Evolutionary conservation across 1,140 invertebrate species (phyloP).

Genomic region (Anthonomus grandis): DNA sequence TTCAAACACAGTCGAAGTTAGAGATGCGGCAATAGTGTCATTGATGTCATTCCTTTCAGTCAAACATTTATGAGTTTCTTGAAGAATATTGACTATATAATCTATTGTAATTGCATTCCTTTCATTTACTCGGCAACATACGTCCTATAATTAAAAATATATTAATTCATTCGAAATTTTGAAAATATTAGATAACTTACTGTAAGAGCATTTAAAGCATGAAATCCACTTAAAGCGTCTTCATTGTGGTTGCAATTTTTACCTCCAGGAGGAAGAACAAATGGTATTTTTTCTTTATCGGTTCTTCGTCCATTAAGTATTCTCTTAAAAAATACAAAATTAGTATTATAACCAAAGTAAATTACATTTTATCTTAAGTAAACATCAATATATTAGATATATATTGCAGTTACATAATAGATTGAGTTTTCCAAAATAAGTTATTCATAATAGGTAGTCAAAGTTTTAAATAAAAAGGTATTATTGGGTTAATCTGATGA

Average conservation of each 20-base stretch:
- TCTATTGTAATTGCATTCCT: slow-evolving; percentile 9
- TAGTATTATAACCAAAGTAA: no score
- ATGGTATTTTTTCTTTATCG: slow-evolving; percentile 27
- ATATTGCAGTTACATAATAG: no score
- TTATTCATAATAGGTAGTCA: no score
- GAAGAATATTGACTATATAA: slow-evolving; percentile 20
- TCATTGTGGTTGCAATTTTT: slow-evolving; percentile 30
- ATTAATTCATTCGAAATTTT: no score
- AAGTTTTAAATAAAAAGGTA: no score
- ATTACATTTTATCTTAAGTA: no score
- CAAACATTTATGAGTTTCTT: slow-evolving; percentile 22
- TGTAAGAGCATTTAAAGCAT: slow-evolving; percentile 31
- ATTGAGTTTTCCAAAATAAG: no score
- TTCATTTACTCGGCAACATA: slow-evolving; percentile 17
- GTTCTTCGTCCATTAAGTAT: slow-evolving; percentile 9
- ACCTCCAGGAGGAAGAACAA: slow-evolving; percentile 33
- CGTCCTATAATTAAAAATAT: slow-evolving; percentile 30
- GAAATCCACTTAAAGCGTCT: slow-evolving; percentile 27
- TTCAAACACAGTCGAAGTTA: slow-evolving; percentile 32
- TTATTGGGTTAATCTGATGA: no score
- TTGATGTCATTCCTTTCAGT: slow-evolving; percentile 37
- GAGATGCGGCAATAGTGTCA: slow-evolving; percentile 25
- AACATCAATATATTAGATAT: no score
- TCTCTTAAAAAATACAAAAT: neutral
- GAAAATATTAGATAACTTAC: slow-evolving; percentile 21